These are phyloP conservation scores for Channa argus DNA, from an alignment of 2,113 vertebrate genomes.

Conservation along the genomic window DNA sequence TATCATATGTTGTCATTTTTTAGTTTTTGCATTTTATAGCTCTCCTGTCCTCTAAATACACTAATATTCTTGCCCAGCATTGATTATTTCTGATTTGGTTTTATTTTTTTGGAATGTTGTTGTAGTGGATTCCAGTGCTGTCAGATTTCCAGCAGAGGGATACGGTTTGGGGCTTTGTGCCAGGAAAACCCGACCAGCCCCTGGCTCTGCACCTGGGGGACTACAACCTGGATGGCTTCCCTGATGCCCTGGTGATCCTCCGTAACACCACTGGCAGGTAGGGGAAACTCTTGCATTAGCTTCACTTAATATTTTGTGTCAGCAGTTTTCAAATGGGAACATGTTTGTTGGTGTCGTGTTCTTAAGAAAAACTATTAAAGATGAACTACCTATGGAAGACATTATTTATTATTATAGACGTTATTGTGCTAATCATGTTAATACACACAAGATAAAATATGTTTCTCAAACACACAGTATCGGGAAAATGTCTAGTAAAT, in stretches of 20 bases:
- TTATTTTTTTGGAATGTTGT: conserved; percentile 13
- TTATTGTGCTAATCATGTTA: background rate
- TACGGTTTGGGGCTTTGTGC: conserved; percentile 90
- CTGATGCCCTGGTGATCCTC: conserved; percentile 93
- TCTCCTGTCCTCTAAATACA: background rate
- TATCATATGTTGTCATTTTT: no score
- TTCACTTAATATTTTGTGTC: background rate
- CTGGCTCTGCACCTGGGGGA: conserved; percentile 93
- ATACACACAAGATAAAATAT: background rate
- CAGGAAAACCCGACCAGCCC: conserved; percentile 79
- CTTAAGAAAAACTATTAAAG: background rate
- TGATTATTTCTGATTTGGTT: background rate
- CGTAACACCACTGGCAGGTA: conserved; percentile 92
- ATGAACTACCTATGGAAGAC: background rate
- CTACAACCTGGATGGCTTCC: conserved; percentile 98
- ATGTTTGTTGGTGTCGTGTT: background rate
- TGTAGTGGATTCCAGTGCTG: conserved; percentile 90
- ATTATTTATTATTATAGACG: no score
- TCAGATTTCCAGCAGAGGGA: conserved; percentile 88
- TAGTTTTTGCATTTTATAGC: background rate
- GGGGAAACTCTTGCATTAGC: conserved; percentile 14
- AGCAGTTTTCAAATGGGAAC: background rate
- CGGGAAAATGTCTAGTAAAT: conserved; percentile 24
- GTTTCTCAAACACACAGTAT: conserved; percentile 22
- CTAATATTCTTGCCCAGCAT: no score